Percentiles rank a stretch among this genome's conserved stretches.
These are phyloP conservation scores for Acanthochromis polyacanthus DNA, from an alignment of 2,113 vertebrate genomes.

Conservation along the genomic window DNA sequence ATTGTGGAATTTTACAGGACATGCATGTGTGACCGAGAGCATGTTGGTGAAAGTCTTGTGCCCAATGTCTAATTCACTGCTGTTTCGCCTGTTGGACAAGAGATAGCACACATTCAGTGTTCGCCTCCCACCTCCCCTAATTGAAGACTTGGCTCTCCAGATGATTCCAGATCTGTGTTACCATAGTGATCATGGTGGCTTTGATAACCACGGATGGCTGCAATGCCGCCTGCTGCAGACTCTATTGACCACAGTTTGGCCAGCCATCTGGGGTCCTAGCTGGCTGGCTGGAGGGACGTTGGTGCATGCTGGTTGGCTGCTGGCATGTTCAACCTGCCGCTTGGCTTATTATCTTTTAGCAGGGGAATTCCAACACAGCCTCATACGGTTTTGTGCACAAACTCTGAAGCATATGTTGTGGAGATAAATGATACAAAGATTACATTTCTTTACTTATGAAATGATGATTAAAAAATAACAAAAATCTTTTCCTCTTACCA, in stretches of 20 bases:
- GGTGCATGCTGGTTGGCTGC: constrained; percentile 57
- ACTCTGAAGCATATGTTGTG: constrained; percentile 20
- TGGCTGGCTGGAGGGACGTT: constrained; percentile 47
- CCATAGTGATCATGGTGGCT: constrained; percentile 58
- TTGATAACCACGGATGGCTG: constrained; percentile 66
- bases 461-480: neutral
- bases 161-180: constrained; percentile 68
- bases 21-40: neutral
- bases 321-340: constrained; percentile 62
- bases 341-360: constrained; percentile 59
- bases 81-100: constrained; percentile 25
- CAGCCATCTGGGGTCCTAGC: constrained; percentile 59
- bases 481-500: neutral
- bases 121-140: constrained; percentile 53
- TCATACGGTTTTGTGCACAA: constrained; percentile 32
- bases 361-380: constrained; percentile 58
- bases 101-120: constrained; percentile 44
- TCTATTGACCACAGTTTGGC: constrained; percentile 68
- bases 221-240: constrained; percentile 59
- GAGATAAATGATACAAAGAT: constrained; percentile 20
- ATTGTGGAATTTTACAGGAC: neutral
- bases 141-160: constrained; percentile 58
- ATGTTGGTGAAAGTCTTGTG: constrained; percentile 23
- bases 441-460: neutral
- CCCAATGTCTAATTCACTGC: constrained; percentile 30